Percentiles rank a stretch among this genome's conserved stretches.
These are phyloP conservation scores for Leptoteleia sp. DNA, from an alignment of 1,140 invertebrate genomes.

Conservation along the genomic window DNA sequence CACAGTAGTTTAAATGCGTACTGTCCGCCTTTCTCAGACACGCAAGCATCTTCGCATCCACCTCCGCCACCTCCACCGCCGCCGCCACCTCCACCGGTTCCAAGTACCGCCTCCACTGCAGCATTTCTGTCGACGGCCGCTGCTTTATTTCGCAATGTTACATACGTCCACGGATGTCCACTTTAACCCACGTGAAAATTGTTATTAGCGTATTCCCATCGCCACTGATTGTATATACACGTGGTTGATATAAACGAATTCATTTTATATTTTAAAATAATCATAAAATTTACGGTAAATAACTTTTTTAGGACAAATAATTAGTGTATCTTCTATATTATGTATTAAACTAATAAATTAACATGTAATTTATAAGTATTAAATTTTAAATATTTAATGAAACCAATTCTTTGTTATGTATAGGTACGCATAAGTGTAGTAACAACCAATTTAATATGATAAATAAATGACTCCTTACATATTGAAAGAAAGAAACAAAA, in stretches of 20 bases:
- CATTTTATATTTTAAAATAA: constrained; percentile 11
- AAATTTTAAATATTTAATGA: constrained; percentile 52
- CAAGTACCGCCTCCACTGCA: constrained; percentile 79
- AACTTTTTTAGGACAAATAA: constrained; percentile 16
- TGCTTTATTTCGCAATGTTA: constrained; percentile 87
- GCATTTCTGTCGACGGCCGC: constrained; percentile 83
- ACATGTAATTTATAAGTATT: constrained; percentile 34
- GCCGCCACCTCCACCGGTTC: constrained; percentile 73
- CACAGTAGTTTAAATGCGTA: constrained; percentile 79
- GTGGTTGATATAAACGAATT: constrained; percentile 19
- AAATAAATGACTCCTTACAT: constrained; percentile 12
- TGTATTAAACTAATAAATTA: constrained; percentile 28
- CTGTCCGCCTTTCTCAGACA: constrained; percentile 76
- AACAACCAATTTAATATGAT: constrained; percentile 1
- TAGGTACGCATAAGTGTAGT: constrained; percentile 32
- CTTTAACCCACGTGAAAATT: constrained; percentile 78
- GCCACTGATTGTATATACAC: constrained; percentile 47
- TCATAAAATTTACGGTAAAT: constrained; percentile 8
- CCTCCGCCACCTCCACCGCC: constrained; percentile 76
- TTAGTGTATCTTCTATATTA: constrained; percentile 4
- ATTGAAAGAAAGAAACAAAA: too few species aligned
- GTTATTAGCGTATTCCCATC: constrained; percentile 32
- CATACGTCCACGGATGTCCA: constrained; percentile 87
- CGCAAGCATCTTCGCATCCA: constrained; percentile 76
- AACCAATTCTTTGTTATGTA: constrained; percentile 40